Percentiles rank a stretch among this genome's conserved stretches.
phyloP scores from a whole-genome alignment of 2,888 invertebrate species.

The Thysanoteuthis rhombus region DNA sequence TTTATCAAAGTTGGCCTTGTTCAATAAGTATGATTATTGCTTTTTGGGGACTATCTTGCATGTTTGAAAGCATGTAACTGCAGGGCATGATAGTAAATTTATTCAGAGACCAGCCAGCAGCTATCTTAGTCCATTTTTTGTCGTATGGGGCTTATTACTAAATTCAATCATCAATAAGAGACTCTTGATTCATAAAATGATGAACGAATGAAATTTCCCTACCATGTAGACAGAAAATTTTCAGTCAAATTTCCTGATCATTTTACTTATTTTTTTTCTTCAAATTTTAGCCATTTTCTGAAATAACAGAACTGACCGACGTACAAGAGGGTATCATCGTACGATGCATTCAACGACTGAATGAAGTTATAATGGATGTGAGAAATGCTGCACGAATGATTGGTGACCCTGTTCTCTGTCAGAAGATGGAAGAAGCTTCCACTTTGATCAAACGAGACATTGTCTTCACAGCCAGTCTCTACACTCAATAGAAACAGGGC shows the following conservation, averaged over 20 bases:
- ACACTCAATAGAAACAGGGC: slow-evolving; percentile 68
- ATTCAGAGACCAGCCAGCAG: too few relatives aligned
- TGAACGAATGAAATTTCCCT: not conserved
- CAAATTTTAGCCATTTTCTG: slow-evolving; percentile 81
- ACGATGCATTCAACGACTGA: slow-evolving; percentile 93
- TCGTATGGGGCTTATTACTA: too few relatives aligned
- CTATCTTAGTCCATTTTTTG: too few relatives aligned
- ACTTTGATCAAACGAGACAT: slow-evolving; percentile 94
- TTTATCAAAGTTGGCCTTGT: too few relatives aligned
- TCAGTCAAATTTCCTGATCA: not conserved
- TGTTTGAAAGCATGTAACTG: too few relatives aligned
- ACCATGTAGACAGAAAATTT: not conserved
- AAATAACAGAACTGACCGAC: slow-evolving; percentile 91
- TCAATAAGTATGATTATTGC: too few relatives aligned
- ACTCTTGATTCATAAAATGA: too few relatives aligned
- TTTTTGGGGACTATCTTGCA: too few relatives aligned
- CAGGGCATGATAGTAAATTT: too few relatives aligned
- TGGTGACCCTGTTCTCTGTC: slow-evolving; percentile 89
- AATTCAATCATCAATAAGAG: too few relatives aligned
- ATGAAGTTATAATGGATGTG: slow-evolving; percentile 90
- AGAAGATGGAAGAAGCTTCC: slow-evolving; percentile 95
- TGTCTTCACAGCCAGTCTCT: slow-evolving; percentile 96
- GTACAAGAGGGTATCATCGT: slow-evolving; percentile 98
- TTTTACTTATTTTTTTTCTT: not conserved
- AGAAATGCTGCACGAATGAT: slow-evolving; percentile 91